phyloP scores from a whole-genome alignment of 2,888 invertebrate genomes.

The Ichneumoninae sp. region DNA sequence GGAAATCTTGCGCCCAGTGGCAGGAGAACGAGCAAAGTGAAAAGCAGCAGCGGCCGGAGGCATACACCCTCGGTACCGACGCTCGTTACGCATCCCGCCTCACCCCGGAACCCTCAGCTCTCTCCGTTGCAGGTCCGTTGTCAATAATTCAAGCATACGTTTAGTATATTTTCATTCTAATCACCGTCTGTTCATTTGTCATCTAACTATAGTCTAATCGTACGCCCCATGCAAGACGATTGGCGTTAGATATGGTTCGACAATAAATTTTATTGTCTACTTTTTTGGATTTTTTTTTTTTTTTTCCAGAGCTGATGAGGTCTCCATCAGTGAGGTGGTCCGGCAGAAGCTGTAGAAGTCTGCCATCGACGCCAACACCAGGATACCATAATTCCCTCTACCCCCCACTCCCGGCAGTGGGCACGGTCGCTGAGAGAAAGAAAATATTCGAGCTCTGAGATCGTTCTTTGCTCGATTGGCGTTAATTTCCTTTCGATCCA shows the following conservation, averaged over 20 bases:
- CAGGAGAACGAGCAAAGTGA: constrained; percentile 85
- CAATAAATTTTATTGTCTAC: neutral
- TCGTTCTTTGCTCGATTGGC: constrained; percentile 45
- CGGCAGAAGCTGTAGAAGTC: constrained; percentile 84
- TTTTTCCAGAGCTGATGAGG: constrained; percentile 86
- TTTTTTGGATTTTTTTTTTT: constrained; percentile 31
- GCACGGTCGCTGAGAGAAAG: constrained; percentile 91
- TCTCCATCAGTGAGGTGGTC: constrained; percentile 84
- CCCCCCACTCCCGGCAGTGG: constrained; percentile 86
- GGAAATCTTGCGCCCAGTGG: constrained; percentile 77
- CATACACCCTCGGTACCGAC: constrained; percentile 78
- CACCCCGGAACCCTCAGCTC: constrained; percentile 88
- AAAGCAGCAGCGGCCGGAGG: constrained; percentile 84
- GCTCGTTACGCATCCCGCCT: constrained; percentile 80
- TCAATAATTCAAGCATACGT: constrained; percentile 40
- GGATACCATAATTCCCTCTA: constrained; percentile 79
- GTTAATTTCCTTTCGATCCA: constrained; percentile 38
- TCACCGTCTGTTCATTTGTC: constrained; percentile 5
- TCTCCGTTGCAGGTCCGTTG: constrained; percentile 88
- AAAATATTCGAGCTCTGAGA: constrained; percentile 88
- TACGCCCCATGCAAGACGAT: neutral
- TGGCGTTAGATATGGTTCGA: neutral
- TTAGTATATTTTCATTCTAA: constrained; percentile 36
- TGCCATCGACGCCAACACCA: constrained; percentile 82
- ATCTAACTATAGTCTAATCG: neutral